These are phyloP conservation scores for Myxocyprinus asiaticus DNA, from an alignment of 2,113 vertebrate genomes.

Conservation along the genomic window DNA sequence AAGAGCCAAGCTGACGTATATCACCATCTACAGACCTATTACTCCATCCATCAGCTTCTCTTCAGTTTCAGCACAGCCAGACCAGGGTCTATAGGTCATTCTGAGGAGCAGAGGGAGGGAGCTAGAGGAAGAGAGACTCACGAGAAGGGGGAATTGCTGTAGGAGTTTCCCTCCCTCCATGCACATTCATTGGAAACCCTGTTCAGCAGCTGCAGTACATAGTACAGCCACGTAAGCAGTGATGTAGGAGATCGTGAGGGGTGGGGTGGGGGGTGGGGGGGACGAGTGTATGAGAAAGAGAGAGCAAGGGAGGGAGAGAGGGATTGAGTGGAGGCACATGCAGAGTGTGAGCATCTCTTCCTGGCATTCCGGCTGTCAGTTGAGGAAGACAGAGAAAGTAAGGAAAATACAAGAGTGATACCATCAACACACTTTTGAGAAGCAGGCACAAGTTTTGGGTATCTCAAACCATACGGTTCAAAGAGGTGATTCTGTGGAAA, in stretches of 20 bases:
- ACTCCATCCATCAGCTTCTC: background rate
- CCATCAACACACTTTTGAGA: constrained; percentile 2
- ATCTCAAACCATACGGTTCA: background rate
- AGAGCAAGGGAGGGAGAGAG: background rate
- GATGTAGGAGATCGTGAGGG: constrained; percentile 62
- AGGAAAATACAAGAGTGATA: constrained; percentile 23
- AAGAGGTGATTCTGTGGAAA: background rate
- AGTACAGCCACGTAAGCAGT: constrained; percentile 45
- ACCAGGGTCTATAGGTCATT: constrained; percentile 45
- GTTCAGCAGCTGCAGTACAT: constrained; percentile 47
- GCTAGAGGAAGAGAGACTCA: background rate
- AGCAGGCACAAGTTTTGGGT: background rate
- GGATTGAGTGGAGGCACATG: constrained; percentile 39
- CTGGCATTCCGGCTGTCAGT: constrained; percentile 61
- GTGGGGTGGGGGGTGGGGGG: constrained; percentile 43
- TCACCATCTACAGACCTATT: constrained; percentile 19
- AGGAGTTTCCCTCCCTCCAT: constrained; percentile 20
- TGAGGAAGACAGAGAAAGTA: constrained; percentile 60
- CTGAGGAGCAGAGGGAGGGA: constrained; percentile 9
- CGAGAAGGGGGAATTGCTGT: background rate
- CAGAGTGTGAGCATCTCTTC: constrained; percentile 67
- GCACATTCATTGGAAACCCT: constrained; percentile 58
- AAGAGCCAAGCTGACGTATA: constrained; percentile 12
- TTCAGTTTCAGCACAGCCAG: background rate
- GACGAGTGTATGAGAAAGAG: constrained; percentile 16